Base-by-base conservation (phyloP, 2,797 vertebrate species). In the Anguilla anguilla region DNA sequence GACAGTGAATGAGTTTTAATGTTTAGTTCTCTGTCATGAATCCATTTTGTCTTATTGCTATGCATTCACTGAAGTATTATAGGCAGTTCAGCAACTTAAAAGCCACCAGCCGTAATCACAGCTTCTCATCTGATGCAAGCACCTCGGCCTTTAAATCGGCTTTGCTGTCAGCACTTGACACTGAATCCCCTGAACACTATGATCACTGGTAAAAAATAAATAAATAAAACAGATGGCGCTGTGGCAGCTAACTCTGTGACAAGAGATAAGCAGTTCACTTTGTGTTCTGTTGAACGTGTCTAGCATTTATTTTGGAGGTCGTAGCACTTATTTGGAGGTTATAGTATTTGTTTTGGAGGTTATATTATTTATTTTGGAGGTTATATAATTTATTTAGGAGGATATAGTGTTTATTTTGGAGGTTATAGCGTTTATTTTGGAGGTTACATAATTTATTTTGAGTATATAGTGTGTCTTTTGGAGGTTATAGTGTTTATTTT, bases 91-190 rank as follows among this genome's bases (percentile, higher is more conserved):
- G 2, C 39, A 46, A 49, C 39, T 49, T n/a, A 49, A 67, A 1
- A 15, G 25, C 28, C 67, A 9, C 84, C 13, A 95, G 90, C 91
- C 90, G 95, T 95, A 96, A 96, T 93, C 85, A 91, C 93, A 96
- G 90, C 35, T 57, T 55, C 51, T 5, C 11, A 51, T 92, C 93
- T 49, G 91, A 92, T 91, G 89, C 84, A 46, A 43, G 39, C 19
- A 39, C 25, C 31, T 6, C 90, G 88, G 53, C 88, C 89, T 89
- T 91, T 94, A 92, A 93, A 92, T 92, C 91, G 90, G 90, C 90
- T 90, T 90, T 88, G 91, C 90, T 88, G 89, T 91, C 93, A 95
- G 92, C 91, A 96, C 90, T 94, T 95, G 95, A 96, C 94, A 95
- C 94, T 91, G 22, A 87, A 91, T 92, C 92, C 91, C 22, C 89